Percentiles rank a stretch among this genome's conserved stretches.
These are phyloP conservation scores for Clinocottus analis DNA, from an alignment of 2,113 vertebrate genomes.

Conservation along the genomic window DNA sequence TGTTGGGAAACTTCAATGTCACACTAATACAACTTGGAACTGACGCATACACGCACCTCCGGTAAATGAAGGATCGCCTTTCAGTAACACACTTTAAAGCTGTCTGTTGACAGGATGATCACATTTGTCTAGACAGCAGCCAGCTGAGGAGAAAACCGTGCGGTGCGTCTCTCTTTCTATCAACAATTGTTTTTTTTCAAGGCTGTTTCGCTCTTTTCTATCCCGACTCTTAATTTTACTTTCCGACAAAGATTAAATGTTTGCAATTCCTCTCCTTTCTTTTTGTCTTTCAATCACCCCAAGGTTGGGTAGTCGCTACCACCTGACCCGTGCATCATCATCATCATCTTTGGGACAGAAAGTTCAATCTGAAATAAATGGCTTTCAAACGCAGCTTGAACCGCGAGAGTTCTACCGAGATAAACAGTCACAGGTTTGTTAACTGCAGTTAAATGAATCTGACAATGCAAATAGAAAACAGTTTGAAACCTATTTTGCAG, in stretches of 20 bases:
- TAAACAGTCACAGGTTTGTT: neutral
- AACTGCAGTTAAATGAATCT: neutral
- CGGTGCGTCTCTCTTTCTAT: constrained; percentile 12
- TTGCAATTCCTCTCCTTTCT: constrained; percentile 2
- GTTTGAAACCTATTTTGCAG: neutral
- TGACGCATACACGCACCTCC: constrained; percentile 5
- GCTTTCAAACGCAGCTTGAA: constrained; percentile 13
- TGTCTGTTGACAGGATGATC: constrained; percentile 62
- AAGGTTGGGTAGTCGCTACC: neutral
- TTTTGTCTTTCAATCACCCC: neutral
- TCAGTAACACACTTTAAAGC: constrained; percentile 60
- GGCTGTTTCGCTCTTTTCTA: neutral
- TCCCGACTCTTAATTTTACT: neutral
- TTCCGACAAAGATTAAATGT: constrained; percentile 4
- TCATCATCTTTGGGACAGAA: neutral
- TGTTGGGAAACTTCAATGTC: neutral
- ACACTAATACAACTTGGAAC: constrained; percentile 22
- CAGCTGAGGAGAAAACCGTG: constrained; percentile 52
- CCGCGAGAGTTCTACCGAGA: neutral
- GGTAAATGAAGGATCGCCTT: constrained; percentile 51
- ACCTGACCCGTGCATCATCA: neutral
- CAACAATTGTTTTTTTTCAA: neutral
- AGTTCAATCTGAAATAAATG: neutral
- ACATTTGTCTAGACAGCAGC: constrained; percentile 63
- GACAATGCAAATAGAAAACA: constrained; percentile 1